Base-by-base conservation (phyloP, 2,888 invertebrate genomes). In the Phaonia tiefii region DNA sequence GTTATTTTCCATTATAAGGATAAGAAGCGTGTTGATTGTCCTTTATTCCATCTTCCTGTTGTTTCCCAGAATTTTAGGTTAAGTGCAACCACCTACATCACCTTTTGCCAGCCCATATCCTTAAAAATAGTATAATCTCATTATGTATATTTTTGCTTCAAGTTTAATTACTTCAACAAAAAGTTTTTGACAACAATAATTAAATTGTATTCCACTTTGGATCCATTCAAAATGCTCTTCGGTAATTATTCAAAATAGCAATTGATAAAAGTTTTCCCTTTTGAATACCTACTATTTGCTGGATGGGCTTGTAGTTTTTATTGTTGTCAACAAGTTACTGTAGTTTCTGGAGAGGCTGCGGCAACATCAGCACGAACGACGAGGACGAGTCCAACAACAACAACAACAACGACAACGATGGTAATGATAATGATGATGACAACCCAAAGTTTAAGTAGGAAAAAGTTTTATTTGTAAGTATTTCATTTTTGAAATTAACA, bases 191-290 rank as follows among this genome's bases (percentile, higher is more conserved):
- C 71, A 75, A 42, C 54, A 17, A 65, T 71, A 79, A 75, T 79
- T 79, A 71, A 44, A 75, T 39, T 72, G 49, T 72, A 63, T 63
- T 63, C 39, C 63, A 63, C 63, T 63, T 63, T 22, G 22, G 63
- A 63, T 63, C 10, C 63, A 31, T 31, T 63, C 42, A n/a, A 56
- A 63, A 39, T n/a, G 39, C 63, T 63, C 63, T 63, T 63, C 63
- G 63, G 63, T 63, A 81, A 81, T 75, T 81, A 75, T 75, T 75
- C 78, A 13, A 75, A 81, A 75, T 63, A 65, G 75, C 75, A 81
- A 78, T 81, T 78, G 75, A 66, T 67, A 63, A 78, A 81, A 81
- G 54, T 81, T 81, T 81, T 72, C 20, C 4, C 49, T 63, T 75
- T 75, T 78, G 63, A 63, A 63, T 63, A 22, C 26, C n/a, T n/a